Conservation (phyloP, 2,797 vertebrate species). For the Helostoma temminkii region DNA sequence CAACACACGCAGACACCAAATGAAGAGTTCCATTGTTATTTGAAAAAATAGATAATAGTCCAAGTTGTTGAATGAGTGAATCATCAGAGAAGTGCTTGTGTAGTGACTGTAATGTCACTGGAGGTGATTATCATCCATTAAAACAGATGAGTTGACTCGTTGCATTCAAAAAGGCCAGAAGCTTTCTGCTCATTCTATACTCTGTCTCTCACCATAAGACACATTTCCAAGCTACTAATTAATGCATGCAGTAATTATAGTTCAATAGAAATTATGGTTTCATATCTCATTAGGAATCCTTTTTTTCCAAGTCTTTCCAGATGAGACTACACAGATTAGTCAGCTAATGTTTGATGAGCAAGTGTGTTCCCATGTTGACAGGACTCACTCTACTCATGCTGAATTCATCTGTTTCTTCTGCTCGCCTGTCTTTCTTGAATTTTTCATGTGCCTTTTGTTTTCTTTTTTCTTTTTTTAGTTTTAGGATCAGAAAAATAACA, state of each 20-base stretch:
- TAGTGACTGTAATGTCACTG: slow-evolving; percentile 47
- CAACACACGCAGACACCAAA: slow-evolving; percentile 3
- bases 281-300: slow-evolving; percentile 73
- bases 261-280: slow-evolving; percentile 72
- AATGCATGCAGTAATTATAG: slow-evolving; percentile 70
- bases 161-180: slow-evolving; percentile 51
- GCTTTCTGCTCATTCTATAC: slow-evolving; percentile 42
- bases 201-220: slow-evolving; percentile 34
- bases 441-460: neutral
- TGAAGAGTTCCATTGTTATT: slow-evolving; percentile 37
- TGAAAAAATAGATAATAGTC: slow-evolving; percentile 42
- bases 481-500: neutral
- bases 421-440: neutral
- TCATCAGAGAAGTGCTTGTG: slow-evolving; percentile 47
- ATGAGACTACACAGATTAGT: slow-evolving; percentile 65
- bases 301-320: slow-evolving; percentile 54
- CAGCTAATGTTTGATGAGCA: slow-evolving; percentile 50
- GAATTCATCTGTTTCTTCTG: slow-evolving; percentile 18
- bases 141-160: slow-evolving; percentile 56
- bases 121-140: slow-evolving; percentile 62
- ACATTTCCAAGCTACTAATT: slow-evolving; percentile 58
- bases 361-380: slow-evolving; percentile 27
- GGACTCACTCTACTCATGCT: slow-evolving; percentile 14
- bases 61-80: slow-evolving; percentile 46
- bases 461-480: neutral